Evolutionary conservation across 2,797 vertebrate species (phyloP).

Genomic region (Syncerus caffer): DNA sequence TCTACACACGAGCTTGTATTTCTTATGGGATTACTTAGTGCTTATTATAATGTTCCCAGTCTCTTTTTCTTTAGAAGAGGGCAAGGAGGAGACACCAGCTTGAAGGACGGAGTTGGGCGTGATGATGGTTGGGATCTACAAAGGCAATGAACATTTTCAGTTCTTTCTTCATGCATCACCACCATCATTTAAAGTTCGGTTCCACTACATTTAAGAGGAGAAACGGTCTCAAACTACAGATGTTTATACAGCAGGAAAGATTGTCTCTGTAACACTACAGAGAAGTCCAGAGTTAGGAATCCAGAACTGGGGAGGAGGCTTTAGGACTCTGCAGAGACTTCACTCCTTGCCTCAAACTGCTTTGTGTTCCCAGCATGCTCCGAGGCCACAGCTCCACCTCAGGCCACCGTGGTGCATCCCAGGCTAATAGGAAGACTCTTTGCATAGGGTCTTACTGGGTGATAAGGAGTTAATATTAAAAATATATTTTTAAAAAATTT

Average conservation of each 20-base stretch:
- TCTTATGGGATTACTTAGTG: not conserved
- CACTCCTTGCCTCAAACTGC: not conserved
- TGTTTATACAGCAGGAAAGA: not conserved
- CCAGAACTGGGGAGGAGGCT: not conserved
- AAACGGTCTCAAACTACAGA: no score
- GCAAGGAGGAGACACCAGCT: not conserved
- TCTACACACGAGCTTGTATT: rapidly evolving
- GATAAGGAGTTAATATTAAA: not conserved
- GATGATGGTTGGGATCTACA: not conserved
- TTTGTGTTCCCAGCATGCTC: rapidly evolving
- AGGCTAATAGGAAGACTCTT: not conserved
- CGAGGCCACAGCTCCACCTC: no score
- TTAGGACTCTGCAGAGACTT: not conserved
- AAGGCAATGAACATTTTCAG: not conserved
- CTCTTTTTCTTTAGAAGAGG: not conserved
- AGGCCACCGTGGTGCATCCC: not conserved
- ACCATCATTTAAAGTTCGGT: not conserved
- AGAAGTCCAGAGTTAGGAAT: not conserved
- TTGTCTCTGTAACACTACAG: not conserved
- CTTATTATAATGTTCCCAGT: not conserved
- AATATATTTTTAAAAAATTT: rapidly evolving
- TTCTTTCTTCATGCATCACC: not conserved
- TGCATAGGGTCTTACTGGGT: not conserved
- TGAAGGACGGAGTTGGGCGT: rapidly evolving
- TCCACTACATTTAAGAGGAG: not conserved